A percentile compares a stretch with the other conserved stretches of the same genome.
Conservation (phyloP, 2,113 vertebrate genomes). For the Lipotes vexillifer region DNA sequence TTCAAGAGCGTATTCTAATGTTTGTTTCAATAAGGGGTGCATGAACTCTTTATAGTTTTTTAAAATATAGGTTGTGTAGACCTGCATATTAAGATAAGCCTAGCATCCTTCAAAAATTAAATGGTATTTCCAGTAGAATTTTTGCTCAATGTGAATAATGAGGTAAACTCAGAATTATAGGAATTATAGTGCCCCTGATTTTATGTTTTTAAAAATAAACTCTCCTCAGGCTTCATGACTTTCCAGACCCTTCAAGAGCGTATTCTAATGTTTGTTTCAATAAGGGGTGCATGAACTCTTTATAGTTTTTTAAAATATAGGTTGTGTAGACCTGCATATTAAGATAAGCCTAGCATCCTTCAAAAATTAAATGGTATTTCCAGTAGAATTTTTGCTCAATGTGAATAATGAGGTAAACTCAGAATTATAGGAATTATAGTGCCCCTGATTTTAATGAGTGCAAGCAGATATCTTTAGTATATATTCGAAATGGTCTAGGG, state of each 20-base stretch:
- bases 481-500: neutral
- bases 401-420: conserved; percentile 16
- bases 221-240: neutral
- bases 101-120: too few species aligned
- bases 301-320: conserved; percentile 11
- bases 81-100: too few species aligned
- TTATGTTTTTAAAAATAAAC: neutral
- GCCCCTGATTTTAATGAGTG: conserved; percentile 5
- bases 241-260: neutral
- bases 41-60: neutral
- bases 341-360: neutral
- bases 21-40: neutral
- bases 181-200: too few species aligned
- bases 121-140: too few species aligned
- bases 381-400: neutral
- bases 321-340: neutral
- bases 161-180: too few species aligned
- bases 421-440: neutral
- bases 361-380: neutral
- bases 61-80: too few species aligned
- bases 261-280: conserved; percentile 11
- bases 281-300: neutral
- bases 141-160: too few species aligned
- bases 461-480: conserved; percentile 8
- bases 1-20: neutral